Percentiles rank a stretch among this genome's conserved stretches.
These are phyloP conservation scores for Acromyrmex heyeri DNA, from an alignment of 1,140 invertebrate genomes.

Conservation along the genomic window DNA sequence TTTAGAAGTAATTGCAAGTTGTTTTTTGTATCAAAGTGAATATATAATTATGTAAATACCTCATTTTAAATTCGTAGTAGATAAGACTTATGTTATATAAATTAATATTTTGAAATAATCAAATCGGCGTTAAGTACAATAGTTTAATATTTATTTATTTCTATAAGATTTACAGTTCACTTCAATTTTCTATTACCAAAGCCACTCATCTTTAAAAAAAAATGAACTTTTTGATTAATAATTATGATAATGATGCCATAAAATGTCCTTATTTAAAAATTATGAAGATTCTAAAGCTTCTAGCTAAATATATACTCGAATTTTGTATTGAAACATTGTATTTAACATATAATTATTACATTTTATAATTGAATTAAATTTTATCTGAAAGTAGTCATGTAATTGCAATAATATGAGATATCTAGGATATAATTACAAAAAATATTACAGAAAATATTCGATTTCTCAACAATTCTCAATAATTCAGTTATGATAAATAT, in stretches of 20 bases:
- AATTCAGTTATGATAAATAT: not conserved
- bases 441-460: slow-evolving; percentile 29
- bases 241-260: slow-evolving; percentile 23
- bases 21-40: slow-evolving; percentile 31
- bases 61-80: slow-evolving; percentile 6
- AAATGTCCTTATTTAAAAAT: slow-evolving; percentile 30
- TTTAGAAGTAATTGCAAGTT: slow-evolving; percentile 15
- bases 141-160: slow-evolving; percentile 49
- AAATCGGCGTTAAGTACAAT: slow-evolving; percentile 19
- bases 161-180: slow-evolving; percentile 47
- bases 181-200: slow-evolving; percentile 50
- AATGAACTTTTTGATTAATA: slow-evolving; percentile 37
- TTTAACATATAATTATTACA: slow-evolving; percentile 40
- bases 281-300: slow-evolving; percentile 6
- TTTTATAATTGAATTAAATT: slow-evolving; percentile 33
- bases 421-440: slow-evolving; percentile 13
- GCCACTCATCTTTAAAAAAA: slow-evolving; percentile 18
- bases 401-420: slow-evolving; percentile 56
- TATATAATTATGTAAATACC: slow-evolving; percentile 29
- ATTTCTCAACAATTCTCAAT: slow-evolving; percentile 29
- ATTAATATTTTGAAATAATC: slow-evolving; percentile 55
- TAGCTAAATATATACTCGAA: not conserved
- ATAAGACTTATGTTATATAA: slow-evolving; percentile 46
- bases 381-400: not conserved
- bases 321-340: slow-evolving; percentile 33